Conservation (phyloP, 2,888 invertebrate species). For the Epistrophella euchroma region DNA sequence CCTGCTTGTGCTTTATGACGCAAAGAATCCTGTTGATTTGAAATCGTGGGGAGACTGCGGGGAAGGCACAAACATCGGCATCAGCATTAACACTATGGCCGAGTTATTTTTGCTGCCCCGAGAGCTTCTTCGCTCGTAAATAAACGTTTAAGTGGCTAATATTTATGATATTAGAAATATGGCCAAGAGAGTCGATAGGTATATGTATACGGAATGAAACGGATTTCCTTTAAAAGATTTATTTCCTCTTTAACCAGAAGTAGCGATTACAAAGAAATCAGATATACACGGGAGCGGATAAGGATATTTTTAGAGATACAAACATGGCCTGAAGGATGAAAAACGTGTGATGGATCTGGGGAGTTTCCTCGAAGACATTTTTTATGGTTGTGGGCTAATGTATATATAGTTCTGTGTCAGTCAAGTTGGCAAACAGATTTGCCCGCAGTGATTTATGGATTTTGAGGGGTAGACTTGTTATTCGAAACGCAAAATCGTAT, state of each 20-base stretch:
- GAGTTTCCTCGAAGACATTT: constrained; percentile 11
- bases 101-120: constrained; percentile 4
- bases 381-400: constrained; percentile 23
- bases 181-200: constrained; percentile 18
- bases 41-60: constrained; percentile 13
- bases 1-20: constrained; percentile 46
- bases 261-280: constrained; percentile 24
- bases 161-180: constrained; percentile 67
- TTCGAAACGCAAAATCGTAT: constrained; percentile 13
- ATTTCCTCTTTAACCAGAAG: constrained; percentile 27
- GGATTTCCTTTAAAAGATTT: constrained; percentile 64
- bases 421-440: constrained; percentile 55
- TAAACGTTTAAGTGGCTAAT: constrained; percentile 65
- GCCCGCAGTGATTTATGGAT: constrained; percentile 57
- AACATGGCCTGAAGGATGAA: neutral
- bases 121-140: constrained; percentile 49
- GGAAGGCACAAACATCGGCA: neutral
- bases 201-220: constrained; percentile 15
- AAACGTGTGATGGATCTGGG: constrained; percentile 4
- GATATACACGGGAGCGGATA: neutral
- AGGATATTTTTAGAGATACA: neutral
- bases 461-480: constrained; percentile 45
- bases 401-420: constrained; percentile 48
- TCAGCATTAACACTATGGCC: neutral
- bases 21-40: constrained; percentile 60